Conservation (phyloP, 2,113 vertebrate species). For the Alethe castanea region DNA sequence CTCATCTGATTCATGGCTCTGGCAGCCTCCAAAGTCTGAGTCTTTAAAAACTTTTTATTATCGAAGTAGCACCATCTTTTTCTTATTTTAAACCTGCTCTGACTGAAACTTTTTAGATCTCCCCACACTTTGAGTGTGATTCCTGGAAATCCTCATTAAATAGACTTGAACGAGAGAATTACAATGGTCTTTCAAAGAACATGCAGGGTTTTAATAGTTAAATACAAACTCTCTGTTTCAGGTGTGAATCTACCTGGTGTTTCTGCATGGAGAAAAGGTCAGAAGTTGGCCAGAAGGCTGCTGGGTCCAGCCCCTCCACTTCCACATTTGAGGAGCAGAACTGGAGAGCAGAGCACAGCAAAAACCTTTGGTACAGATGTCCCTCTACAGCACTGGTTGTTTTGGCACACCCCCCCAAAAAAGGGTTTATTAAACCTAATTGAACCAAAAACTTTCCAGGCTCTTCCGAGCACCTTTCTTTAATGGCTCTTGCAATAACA, state of each 20-base stretch:
- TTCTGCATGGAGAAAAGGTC: constrained; percentile 72
- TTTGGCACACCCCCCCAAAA: neutral
- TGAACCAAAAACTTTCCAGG: neutral
- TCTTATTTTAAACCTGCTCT: neutral
- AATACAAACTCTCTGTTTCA: constrained; percentile 24
- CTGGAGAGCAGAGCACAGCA: neutral
- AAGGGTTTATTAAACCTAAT: neutral
- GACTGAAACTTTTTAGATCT: neutral
- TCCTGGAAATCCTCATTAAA: neutral
- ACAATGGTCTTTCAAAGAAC: neutral
- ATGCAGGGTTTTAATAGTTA: neutral
- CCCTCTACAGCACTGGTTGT: neutral
- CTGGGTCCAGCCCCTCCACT: constrained; percentile 50
- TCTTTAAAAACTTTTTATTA: neutral
- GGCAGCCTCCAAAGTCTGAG: neutral
- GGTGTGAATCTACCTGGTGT: constrained; percentile 7
- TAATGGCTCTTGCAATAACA: neutral
- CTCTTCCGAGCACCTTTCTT: neutral
- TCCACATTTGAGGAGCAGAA: neutral
- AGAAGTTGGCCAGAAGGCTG: constrained; percentile 52
- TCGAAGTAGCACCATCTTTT: neutral
- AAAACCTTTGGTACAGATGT: neutral
- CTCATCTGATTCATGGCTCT: neutral
- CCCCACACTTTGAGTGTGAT: neutral
- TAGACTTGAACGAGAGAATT: neutral